Base-by-base conservation (phyloP, 2,888 invertebrate genomes). In the Drosophila paranaensis region DNA sequence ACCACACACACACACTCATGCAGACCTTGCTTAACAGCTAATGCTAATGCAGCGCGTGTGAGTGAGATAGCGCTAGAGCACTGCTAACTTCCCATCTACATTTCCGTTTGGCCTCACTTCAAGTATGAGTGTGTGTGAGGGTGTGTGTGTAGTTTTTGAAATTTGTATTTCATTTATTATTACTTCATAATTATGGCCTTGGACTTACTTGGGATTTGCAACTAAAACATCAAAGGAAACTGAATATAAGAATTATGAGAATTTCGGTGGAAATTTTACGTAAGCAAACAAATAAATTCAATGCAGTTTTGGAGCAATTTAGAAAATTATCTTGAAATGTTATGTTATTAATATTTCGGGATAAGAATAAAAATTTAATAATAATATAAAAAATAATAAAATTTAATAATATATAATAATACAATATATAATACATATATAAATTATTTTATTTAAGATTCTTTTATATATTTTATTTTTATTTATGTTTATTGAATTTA, bases 161-260 rank as follows among this genome's bases (percentile, higher is more conserved):
- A 33, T 45, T 58, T 72, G 45, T 58, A 46, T 40, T 56, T 55
- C 46, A 56, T 56, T 54, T 37, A 60, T 46, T 53, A 60, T 33
- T 40, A 51, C 33, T 39, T 25, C 35, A 57, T 68, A 75, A 75
- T 79, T 79, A 60, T 43, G 53, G 35, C 33, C 57, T 53, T 55
- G 53, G 27, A 69, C 45, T 50, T 42, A 27, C 6, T 25, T n/a
- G 16, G 16, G 54, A 27, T 25, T 27, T n/a, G 54, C 40, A 40
- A 16, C 37, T 16, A 16, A 43, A 53, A 30, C 42, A 43, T 60
- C 60, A 57, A 61, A 55, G 25, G 14, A 40, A 50, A 35, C 13
- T 11, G 2, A 48, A 6, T 10, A 6, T 30, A 14, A 30, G 9
- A 30, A 16, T 10, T 30, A n/a, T 30, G 8, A 14, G 30, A 5